Base-by-base conservation (phyloP, 2,888 invertebrate species). In the Thymelicus acteon region DNA sequence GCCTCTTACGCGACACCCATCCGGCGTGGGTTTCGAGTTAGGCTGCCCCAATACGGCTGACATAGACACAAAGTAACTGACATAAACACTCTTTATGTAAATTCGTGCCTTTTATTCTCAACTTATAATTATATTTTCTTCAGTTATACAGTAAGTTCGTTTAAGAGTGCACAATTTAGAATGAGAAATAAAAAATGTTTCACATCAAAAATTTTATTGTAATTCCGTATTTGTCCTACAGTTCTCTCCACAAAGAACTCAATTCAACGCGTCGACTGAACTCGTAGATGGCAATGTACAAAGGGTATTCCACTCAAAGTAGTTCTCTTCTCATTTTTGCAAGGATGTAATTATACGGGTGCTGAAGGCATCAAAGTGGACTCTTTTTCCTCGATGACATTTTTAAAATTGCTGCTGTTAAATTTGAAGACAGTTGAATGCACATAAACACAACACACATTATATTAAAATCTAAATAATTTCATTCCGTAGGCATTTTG, bases 261-360 rank as follows among this genome's bases (percentile, higher is more conserved):
- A 57, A 31, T 57, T 31, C 31, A 31, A 57, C 57, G 57, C 57
- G 57, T 31, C 57, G 31, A 57, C 24, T 57, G 57, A 24, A 57
- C 57, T 57, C 57, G 19, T 61, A 61, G 61, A 61, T 61, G 15
- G 61, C 47, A 61, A 61, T 61, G 47, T 62, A 62, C 62, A 62
- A 62, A 62, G 60, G 40, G 62, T 62, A 37, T 62, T 58, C 61
- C 48, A 62, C 62, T 62, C 62, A 62, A 62, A 62, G 62, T 62
- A 62, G 62, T 62, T 62, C 49, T 19, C 62, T 62, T 8, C 48
- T 62, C 49, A 37, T 49, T 62, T 62, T 48, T 48, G 62, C 62
- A 48, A 62, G 62, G 48, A 62, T 48, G 62, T 62, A 48, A 62
- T 62, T 62, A 62, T 62, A 48, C 62, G 62, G 62, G 62, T 31